Conservation (phyloP, 2,888 invertebrate genomes). For the Tetheella fluctuosa region DNA sequence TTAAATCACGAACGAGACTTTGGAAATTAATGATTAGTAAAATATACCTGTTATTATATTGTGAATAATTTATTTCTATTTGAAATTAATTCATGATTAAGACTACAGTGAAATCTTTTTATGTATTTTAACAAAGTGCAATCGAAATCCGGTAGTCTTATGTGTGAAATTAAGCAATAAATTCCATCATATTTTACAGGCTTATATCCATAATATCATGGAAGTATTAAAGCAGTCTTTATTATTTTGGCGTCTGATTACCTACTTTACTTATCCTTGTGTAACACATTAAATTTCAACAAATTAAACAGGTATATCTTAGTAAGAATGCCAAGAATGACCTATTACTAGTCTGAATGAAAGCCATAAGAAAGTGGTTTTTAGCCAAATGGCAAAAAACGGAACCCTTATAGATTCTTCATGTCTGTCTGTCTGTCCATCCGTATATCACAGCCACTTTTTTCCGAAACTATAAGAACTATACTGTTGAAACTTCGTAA, state of each 20-base stretch:
- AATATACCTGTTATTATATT: constrained; percentile 18
- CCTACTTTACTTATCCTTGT: neutral
- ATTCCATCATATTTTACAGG: constrained; percentile 17
- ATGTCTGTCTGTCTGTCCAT: too few species aligned
- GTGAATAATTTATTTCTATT: constrained; percentile 30
- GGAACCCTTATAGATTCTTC: too few species aligned
- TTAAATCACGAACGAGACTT: neutral
- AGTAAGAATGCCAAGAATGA: too few species aligned
- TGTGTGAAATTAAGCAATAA: constrained; percentile 22
- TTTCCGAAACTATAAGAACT: too few species aligned
- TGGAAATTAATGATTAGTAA: neutral
- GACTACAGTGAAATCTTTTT: constrained; percentile 33
- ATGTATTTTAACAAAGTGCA: constrained; percentile 19
- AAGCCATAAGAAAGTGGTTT: too few species aligned
- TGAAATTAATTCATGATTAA: constrained; percentile 42
- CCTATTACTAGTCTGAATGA: neutral
- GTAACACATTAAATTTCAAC: neutral
- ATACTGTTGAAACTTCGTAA: too few species aligned
- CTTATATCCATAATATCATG: constrained; percentile 16
- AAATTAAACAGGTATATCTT: neutral
- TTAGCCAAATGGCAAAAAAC: too few species aligned
- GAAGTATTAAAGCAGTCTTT: constrained; percentile 13
- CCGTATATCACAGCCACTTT: too few species aligned
- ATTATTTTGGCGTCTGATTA: neutral
- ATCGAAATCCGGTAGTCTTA: constrained; percentile 18